Evolutionary conservation across 2,797 vertebrate species (phyloP).

Genomic region (Nothura maculosa): DNA sequence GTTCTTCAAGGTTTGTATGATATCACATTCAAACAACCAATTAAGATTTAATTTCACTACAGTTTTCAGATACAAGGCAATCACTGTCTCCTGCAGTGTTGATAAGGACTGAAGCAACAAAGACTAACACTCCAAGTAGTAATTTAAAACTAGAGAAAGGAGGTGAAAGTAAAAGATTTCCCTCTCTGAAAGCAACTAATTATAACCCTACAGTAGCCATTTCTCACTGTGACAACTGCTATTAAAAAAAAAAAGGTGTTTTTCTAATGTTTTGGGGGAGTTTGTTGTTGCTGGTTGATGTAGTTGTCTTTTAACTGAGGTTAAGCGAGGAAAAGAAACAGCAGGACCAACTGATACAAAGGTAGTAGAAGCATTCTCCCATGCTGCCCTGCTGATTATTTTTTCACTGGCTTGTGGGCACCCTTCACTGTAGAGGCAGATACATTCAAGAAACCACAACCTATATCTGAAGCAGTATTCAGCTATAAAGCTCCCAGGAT

Average conservation of each 20-base stretch:
- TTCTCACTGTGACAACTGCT: constrained; percentile 29
- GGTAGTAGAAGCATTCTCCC: background rate
- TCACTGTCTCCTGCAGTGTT: constrained; percentile 52
- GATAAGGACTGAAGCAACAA: constrained; percentile 65
- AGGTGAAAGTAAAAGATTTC: constrained; percentile 32
- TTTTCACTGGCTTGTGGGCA: constrained; percentile 31
- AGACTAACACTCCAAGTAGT: constrained; percentile 34
- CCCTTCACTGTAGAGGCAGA: constrained; percentile 6
- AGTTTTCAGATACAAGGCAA: constrained; percentile 57
- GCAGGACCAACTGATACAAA: background rate
- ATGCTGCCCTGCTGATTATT: background rate
- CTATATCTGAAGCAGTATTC: background rate
- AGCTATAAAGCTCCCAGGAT: constrained; percentile 59
- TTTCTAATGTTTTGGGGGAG: background rate
- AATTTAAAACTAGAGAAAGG: constrained; percentile 54
- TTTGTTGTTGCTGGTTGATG: background rate
- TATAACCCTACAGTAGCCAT: constrained; percentile 26
- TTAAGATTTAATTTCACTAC: constrained; percentile 73
- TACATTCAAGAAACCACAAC: constrained; percentile 31
- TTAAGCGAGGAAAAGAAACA: background rate
- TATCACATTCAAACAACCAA: constrained; percentile 51
- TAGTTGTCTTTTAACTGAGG: background rate
- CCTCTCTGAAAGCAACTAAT: constrained; percentile 17
- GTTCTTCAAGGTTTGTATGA: constrained; percentile 59
- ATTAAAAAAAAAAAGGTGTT: background rate